Evolutionary conservation across 2,888 invertebrate genomes (phyloP).

Genomic region (Spisula subtruncata): DNA sequence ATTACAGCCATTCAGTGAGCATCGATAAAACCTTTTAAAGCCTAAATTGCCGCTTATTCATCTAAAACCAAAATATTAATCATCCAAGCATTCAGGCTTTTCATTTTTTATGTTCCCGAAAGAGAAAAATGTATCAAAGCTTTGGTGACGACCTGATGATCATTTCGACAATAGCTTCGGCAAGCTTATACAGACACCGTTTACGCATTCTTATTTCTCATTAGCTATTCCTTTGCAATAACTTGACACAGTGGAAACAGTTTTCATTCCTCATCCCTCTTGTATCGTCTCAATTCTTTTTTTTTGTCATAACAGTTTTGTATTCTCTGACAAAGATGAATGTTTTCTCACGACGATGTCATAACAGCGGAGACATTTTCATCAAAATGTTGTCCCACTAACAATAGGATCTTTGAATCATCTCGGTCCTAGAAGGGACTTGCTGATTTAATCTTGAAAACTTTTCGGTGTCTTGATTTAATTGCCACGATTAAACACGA

Average conservation of each 20-base stretch:
- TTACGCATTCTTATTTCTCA: constrained; percentile 55
- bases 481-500: constrained; percentile 66
- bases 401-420: constrained; percentile 65
- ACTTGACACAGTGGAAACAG: constrained; percentile 56
- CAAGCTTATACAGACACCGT: constrained; percentile 36
- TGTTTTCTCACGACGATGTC: constrained; percentile 70
- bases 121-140: constrained; percentile 25
- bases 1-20: neutral
- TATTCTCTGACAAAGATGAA: constrained; percentile 69
- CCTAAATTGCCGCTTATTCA: constrained; percentile 21
- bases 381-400: constrained; percentile 57
- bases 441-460: constrained; percentile 70
- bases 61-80: constrained; percentile 24
- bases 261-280: constrained; percentile 50
- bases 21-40: constrained; percentile 15
- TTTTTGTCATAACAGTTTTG: constrained; percentile 71
- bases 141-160: constrained; percentile 24
- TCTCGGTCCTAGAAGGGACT: constrained; percentile 43
- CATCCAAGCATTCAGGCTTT: neutral
- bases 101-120: constrained; percentile 21
- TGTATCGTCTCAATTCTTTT: constrained; percentile 56
- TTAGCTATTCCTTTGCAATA: constrained; percentile 55
- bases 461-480: constrained; percentile 71
- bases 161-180: constrained; percentile 14
- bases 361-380: constrained; percentile 71